Percentiles rank a stretch among this genome's conserved stretches.
Conservation (phyloP, 2,888 invertebrate genomes). For the Ypsolopha sequella region DNA sequence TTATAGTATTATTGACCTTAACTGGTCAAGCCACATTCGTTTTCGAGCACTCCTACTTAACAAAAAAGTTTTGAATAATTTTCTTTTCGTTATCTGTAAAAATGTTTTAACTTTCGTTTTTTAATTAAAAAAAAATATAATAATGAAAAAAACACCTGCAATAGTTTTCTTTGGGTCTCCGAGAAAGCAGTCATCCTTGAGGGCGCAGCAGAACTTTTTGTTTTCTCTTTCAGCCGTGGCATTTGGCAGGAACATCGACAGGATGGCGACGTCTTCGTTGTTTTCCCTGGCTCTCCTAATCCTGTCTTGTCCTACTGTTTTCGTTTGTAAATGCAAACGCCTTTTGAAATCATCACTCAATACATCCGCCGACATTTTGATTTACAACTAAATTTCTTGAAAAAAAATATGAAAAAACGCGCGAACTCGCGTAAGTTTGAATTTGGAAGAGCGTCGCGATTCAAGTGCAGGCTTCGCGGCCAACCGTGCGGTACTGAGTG, state of each 20-base stretch:
- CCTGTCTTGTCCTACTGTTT: slow-evolving; percentile 86
- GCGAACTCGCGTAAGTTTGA: slow-evolving; percentile 4
- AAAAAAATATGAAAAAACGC: slow-evolving; percentile 11
- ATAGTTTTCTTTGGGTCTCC: slow-evolving; percentile 83
- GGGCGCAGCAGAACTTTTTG: slow-evolving; percentile 83
- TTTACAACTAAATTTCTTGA: slow-evolving; percentile 7
- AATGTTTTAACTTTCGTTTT: neutral
- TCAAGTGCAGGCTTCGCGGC: slow-evolving; percentile 53
- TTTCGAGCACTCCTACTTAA: too few relatives aligned
- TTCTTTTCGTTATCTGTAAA: neutral
- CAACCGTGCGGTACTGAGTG: slow-evolving; percentile 47
- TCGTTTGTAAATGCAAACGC: slow-evolving; percentile 78
- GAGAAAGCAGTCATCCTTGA: slow-evolving; percentile 79
- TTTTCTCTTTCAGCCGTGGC: slow-evolving; percentile 74
- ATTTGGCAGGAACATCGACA: slow-evolving; percentile 86
- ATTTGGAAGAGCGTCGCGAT: slow-evolving; percentile 12
- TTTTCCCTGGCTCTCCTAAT: slow-evolving; percentile 83
- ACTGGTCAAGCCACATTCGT: neutral
- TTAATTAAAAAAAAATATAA: too few relatives aligned
- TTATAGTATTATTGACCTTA: neutral
- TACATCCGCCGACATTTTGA: slow-evolving; percentile 79
- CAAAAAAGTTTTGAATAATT: too few relatives aligned
- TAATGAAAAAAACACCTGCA: slow-evolving; percentile 74
- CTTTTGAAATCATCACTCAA: slow-evolving; percentile 84
- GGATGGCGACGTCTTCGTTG: slow-evolving; percentile 89